phyloP scores from a whole-genome alignment of 2,888 invertebrate species.

The Bibio marci region DNA sequence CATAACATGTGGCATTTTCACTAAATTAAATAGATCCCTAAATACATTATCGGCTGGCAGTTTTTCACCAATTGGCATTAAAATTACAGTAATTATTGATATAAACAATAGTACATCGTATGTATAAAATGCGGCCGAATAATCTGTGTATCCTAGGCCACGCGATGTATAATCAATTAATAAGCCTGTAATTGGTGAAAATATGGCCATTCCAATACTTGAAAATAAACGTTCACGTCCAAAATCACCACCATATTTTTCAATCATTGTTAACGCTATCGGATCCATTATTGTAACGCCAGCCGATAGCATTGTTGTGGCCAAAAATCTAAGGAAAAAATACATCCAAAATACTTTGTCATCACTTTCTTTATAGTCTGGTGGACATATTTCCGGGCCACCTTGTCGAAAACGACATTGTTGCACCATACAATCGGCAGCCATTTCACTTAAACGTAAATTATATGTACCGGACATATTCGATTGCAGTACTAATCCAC shows the following conservation, averaged over 20 bases:
- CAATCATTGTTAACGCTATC: constrained; percentile 70
- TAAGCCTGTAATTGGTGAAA: constrained; percentile 62
- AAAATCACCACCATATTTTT: constrained; percentile 66
- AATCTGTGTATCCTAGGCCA: constrained; percentile 57
- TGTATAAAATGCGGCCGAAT: constrained; percentile 74
- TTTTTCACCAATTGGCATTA: constrained; percentile 64
- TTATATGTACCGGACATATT: constrained; percentile 43
- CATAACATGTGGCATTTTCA: constrained; percentile 63
- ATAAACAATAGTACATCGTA: constrained; percentile 56
- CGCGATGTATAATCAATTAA: constrained; percentile 45
- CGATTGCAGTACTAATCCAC: constrained; percentile 48
- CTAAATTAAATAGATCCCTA: constrained; percentile 52
- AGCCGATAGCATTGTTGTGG: constrained; percentile 64
- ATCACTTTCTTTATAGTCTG: constrained; percentile 61
- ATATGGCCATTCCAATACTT: constrained; percentile 67
- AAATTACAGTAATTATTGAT: constrained; percentile 53
- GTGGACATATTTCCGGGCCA: constrained; percentile 61
- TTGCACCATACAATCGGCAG: constrained; percentile 58
- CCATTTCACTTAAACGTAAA: constrained; percentile 38
- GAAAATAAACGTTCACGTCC: constrained; percentile 65
- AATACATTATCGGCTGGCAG: constrained; percentile 62
- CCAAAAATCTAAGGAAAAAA: constrained; percentile 53
- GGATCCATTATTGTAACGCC: constrained; percentile 83
- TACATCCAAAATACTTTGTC: constrained; percentile 70
- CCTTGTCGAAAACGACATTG: constrained; percentile 58